phyloP scores from a whole-genome alignment of 1,140 invertebrate genomes.

The Aphelenchoides avenae region DNA sequence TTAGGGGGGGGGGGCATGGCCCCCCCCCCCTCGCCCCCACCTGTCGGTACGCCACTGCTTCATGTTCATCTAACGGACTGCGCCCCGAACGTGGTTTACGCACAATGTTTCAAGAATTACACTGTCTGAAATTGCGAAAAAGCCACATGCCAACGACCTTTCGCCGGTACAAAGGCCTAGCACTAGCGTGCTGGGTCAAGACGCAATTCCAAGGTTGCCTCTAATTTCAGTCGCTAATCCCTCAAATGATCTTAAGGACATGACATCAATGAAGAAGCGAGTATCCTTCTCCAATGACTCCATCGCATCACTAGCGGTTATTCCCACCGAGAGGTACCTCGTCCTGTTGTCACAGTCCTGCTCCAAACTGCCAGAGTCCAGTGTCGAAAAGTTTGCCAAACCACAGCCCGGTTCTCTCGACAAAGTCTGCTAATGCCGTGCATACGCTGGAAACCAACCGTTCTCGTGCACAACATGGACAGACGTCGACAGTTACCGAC shows the following conservation, averaged over 20 bases:
- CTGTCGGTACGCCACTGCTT: no score
- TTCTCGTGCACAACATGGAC: conserved; percentile 1
- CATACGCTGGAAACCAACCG: background rate
- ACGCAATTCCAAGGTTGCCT: background rate
- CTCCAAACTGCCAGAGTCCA: conserved; percentile 2
- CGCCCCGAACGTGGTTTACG: no score
- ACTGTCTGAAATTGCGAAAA: background rate
- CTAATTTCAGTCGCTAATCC: background rate
- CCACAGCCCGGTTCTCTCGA: background rate
- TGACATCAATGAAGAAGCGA: conserved; percentile 34
- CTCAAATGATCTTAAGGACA: background rate
- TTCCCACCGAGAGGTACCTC: conserved; percentile 3
- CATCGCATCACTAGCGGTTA: background rate
- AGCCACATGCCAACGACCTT: background rate
- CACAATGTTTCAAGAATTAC: conserved; percentile 67
- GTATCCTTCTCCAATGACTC: conserved; percentile 39
- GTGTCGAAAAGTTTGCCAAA: background rate
- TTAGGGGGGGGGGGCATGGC: no score
- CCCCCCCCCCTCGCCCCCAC: no score
- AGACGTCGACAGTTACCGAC: background rate
- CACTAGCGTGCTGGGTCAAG: background rate
- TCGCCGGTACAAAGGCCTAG: background rate
- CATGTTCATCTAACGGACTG: background rate
- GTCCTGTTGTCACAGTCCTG: background rate
- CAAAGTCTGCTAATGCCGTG: background rate